phyloP scores from a whole-genome alignment of 1,140 invertebrate genomes.

The Dufourea novaeangliae region DNA sequence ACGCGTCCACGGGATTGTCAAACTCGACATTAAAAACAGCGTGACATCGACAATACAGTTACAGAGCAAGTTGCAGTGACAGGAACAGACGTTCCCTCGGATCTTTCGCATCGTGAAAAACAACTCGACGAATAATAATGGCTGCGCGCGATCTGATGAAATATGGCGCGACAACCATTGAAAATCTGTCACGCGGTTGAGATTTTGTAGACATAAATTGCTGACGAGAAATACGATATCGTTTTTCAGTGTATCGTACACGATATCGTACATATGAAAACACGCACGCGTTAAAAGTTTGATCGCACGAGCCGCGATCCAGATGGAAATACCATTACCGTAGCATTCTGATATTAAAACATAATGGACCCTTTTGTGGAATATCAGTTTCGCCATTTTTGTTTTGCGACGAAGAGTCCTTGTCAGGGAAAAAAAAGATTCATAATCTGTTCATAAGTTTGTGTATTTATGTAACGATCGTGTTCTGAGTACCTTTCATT shows the following conservation, averaged over 20 bases:
- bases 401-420: background rate
- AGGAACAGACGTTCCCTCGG: background rate
- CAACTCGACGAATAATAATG: constrained; percentile 26
- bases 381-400: background rate
- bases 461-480: too few relatives aligned
- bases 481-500: too few relatives aligned
- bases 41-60: background rate
- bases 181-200: background rate
- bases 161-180: background rate
- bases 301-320: background rate
- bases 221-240: background rate
- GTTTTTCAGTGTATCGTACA: background rate
- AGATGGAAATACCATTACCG: constrained; percentile 6
- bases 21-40: constrained; percentile 20
- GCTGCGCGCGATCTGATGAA: background rate
- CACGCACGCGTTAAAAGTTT: background rate
- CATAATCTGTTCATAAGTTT: too few relatives aligned
- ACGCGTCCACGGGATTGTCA: background rate
- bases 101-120: background rate
- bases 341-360: background rate
- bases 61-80: background rate
- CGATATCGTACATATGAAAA: too few relatives aligned
- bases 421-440: too few relatives aligned
- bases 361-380: background rate
- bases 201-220: constrained; percentile 8